phyloP scores from a whole-genome alignment of 2,888 invertebrate species.

The Melanostoma scalare region DNA sequence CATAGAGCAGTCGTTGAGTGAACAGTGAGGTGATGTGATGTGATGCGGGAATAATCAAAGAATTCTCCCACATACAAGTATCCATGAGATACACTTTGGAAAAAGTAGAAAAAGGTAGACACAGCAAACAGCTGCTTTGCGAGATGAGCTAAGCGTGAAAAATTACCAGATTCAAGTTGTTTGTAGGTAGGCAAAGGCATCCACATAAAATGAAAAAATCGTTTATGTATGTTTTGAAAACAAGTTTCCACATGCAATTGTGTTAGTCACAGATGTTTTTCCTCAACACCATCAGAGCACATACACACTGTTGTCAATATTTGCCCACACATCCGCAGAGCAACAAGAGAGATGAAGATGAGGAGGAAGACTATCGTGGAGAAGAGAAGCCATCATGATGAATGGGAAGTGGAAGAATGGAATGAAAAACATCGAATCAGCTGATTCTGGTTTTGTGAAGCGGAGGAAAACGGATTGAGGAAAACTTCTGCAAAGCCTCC shows the following conservation, averaged over 20 bases:
- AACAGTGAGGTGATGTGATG: background rate
- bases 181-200: background rate
- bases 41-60: slow-evolving; percentile 61
- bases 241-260: slow-evolving; percentile 45
- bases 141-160: slow-evolving; percentile 27
- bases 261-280: slow-evolving; percentile 66
- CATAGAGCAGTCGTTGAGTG: background rate
- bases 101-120: slow-evolving; percentile 43
- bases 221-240: slow-evolving; percentile 51
- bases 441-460: slow-evolving; percentile 42
- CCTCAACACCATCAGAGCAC: background rate
- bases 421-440: slow-evolving; percentile 72
- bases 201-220: slow-evolving; percentile 4
- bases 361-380: background rate
- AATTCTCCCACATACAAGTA: slow-evolving; percentile 57
- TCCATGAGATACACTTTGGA: background rate
- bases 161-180: slow-evolving; percentile 24
- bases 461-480: background rate
- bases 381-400: slow-evolving; percentile 7
- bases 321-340: slow-evolving; percentile 40
- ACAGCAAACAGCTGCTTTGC: slow-evolving; percentile 60
- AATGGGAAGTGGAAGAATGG: slow-evolving; percentile 40
- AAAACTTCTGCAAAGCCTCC: slow-evolving; percentile 29
- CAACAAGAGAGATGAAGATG: slow-evolving; percentile 55
- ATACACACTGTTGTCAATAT: slow-evolving; percentile 26